These are phyloP conservation scores for Oplegnathus fasciatus DNA, from an alignment of 2,113 vertebrate species.

Conservation along the genomic window DNA sequence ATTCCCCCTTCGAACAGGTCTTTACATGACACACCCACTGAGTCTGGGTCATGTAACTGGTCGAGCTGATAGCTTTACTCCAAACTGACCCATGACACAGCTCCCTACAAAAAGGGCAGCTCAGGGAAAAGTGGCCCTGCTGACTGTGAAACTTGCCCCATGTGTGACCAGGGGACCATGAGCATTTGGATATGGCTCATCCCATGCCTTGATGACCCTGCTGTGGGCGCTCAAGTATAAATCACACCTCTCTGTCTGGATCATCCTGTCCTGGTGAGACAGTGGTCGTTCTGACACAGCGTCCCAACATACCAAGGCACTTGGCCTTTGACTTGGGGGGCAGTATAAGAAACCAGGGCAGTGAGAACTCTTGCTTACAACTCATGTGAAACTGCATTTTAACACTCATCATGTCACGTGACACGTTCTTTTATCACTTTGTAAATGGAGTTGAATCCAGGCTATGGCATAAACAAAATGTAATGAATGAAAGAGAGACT, in stretches of 20 bases:
- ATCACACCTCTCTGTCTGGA: conserved; percentile 58
- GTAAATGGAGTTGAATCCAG: not conserved
- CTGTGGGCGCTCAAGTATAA: conserved; percentile 45
- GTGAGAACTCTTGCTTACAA: conserved; percentile 3
- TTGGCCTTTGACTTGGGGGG: conserved; percentile 61
- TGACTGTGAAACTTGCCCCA: conserved; percentile 66
- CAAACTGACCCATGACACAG: conserved; percentile 40
- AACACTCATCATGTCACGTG: conserved; percentile 15
- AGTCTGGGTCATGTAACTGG: not conserved
- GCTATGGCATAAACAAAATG: not conserved
- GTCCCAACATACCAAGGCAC: conserved; percentile 53
- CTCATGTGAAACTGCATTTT: not conserved
- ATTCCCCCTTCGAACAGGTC: not conserved
- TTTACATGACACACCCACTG: not conserved
- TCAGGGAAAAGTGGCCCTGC: conserved; percentile 30
- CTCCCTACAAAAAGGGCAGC: conserved; percentile 21
- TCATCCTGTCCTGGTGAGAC: conserved; percentile 17
- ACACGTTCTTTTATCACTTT: not conserved
- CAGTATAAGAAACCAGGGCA: conserved; percentile 29
- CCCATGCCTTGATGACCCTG: conserved; percentile 35
- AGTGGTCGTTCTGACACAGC: conserved; percentile 32
- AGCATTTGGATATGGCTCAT: conserved; percentile 24
- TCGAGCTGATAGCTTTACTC: not conserved
- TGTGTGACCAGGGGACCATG: conserved; percentile 50
- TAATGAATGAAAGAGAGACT: not conserved